Percentiles rank a stretch among this genome's conserved stretches.
Conservation (phyloP, 1,140 invertebrate species). For the Lasioglossum baleicum region DNA sequence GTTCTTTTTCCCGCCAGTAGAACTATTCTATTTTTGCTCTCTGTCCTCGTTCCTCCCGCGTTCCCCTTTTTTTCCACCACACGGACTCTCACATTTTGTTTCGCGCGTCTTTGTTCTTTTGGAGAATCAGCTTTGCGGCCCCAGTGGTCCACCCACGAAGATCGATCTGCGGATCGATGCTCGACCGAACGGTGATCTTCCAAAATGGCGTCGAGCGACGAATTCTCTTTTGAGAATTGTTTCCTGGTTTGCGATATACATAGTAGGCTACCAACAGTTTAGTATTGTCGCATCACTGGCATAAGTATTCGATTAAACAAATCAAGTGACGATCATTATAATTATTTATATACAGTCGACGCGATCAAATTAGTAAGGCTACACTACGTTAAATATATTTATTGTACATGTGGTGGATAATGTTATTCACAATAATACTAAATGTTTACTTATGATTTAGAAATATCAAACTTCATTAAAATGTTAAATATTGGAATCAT, state of each 20-base stretch:
- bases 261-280: neutral
- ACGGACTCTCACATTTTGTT: slow-evolving; percentile 29
- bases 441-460: too few species aligned
- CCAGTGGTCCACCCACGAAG: slow-evolving; percentile 41
- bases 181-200: slow-evolving; percentile 18
- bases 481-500: too few species aligned
- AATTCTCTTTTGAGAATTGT: slow-evolving; percentile 11
- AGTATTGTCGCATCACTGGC: too few species aligned
- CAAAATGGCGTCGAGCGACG: slow-evolving; percentile 10
- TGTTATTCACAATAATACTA: too few species aligned
- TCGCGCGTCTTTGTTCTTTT: slow-evolving; percentile 44
- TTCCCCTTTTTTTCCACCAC: neutral
- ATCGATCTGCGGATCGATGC: slow-evolving; percentile 31
- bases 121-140: slow-evolving; percentile 17
- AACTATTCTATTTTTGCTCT: slow-evolving; percentile 23
- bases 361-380: too few species aligned
- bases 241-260: neutral
- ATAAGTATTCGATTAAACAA: too few species aligned
- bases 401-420: too few species aligned
- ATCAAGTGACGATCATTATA: too few species aligned
- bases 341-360: too few species aligned
- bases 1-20: slow-evolving; percentile 28
- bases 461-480: too few species aligned
- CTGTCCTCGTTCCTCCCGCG: neutral
- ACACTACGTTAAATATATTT: too few species aligned